Conservation (phyloP, 2,888 invertebrate genomes). For the Perizoma affinitatum region DNA sequence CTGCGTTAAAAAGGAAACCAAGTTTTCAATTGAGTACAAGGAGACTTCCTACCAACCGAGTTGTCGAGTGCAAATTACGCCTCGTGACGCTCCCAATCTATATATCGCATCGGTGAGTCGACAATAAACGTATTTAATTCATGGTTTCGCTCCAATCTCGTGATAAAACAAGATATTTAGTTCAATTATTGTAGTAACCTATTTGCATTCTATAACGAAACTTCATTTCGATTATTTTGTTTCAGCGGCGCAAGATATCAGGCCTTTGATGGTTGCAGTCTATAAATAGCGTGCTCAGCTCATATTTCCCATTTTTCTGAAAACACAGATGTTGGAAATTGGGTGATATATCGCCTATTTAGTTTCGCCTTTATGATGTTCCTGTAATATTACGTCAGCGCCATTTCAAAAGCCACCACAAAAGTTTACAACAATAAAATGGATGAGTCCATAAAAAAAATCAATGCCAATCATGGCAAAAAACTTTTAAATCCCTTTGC, state of each 20-base stretch:
- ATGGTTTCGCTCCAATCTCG: constrained; percentile 44
- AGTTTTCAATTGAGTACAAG: constrained; percentile 67
- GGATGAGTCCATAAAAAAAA: constrained; percentile 71
- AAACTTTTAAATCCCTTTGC: constrained; percentile 45
- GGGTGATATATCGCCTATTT: constrained; percentile 41
- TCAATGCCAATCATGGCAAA: constrained; percentile 59
- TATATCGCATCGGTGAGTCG: constrained; percentile 52
- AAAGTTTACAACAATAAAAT: constrained; percentile 47
- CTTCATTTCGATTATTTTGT: constrained; percentile 81
- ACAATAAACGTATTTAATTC: constrained; percentile 54
- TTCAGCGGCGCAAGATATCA: constrained; percentile 59
- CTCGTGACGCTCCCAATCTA: constrained; percentile 49
- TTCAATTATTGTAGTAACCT: constrained; percentile 69
- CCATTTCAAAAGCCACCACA: constrained; percentile 36
- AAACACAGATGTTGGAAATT: constrained; percentile 38
- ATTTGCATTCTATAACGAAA: constrained; percentile 63
- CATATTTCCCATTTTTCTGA: constrained; percentile 49
- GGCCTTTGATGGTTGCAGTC: constrained; percentile 46
- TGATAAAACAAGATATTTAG: constrained; percentile 44
- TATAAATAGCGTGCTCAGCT: constrained; percentile 44
- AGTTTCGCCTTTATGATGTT: constrained; percentile 48
- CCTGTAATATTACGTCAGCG: constrained; percentile 53
- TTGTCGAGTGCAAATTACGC: constrained; percentile 58
- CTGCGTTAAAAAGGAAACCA: constrained; percentile 69
- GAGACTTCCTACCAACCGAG: constrained; percentile 54